A percentile compares a stretch with the other conserved stretches of the same genome.
phyloP scores from a whole-genome alignment of 2,888 invertebrate genomes.

The Unio delphinus region DNA sequence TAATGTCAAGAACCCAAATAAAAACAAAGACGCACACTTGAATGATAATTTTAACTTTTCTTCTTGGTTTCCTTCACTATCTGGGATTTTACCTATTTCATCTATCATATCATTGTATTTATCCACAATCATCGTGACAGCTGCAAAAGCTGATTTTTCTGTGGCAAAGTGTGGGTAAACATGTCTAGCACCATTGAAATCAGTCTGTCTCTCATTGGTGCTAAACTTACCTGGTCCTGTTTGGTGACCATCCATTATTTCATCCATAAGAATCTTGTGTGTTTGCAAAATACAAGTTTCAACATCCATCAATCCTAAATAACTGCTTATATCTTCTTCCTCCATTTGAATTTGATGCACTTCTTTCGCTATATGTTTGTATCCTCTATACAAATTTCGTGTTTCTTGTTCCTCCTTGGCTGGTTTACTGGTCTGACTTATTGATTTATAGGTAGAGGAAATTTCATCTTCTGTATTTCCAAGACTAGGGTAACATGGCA shows the following conservation, averaged over 20 bases:
- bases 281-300: slow-evolving; percentile 1
- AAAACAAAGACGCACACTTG: slow-evolving; percentile 5
- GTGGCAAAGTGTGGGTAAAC: slow-evolving; percentile 2
- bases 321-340: not conserved
- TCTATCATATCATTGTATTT: slow-evolving; percentile 1
- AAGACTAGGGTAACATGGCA: too few species aligned
- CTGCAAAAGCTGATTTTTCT: not conserved
- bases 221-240: slow-evolving; percentile 4
- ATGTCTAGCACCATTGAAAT: not conserved
- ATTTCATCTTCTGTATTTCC: too few species aligned
- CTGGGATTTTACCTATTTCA: not conserved
- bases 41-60: not conserved
- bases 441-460: too few species aligned
- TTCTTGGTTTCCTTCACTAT: not conserved
- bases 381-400: slow-evolving; percentile 7
- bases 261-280: slow-evolving; percentile 6
- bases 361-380: slow-evolving; percentile 3
- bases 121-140: slow-evolving; percentile 5
- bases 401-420: slow-evolving; percentile 5
- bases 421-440: not conserved
- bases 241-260: slow-evolving; percentile 1
- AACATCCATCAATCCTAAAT: slow-evolving; percentile 5
- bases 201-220: not conserved
- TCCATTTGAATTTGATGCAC: not conserved
- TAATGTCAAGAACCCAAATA: slow-evolving; percentile 8